phyloP scores from a whole-genome alignment of 2,888 invertebrate species.

The Pterostichus niger region DNA sequence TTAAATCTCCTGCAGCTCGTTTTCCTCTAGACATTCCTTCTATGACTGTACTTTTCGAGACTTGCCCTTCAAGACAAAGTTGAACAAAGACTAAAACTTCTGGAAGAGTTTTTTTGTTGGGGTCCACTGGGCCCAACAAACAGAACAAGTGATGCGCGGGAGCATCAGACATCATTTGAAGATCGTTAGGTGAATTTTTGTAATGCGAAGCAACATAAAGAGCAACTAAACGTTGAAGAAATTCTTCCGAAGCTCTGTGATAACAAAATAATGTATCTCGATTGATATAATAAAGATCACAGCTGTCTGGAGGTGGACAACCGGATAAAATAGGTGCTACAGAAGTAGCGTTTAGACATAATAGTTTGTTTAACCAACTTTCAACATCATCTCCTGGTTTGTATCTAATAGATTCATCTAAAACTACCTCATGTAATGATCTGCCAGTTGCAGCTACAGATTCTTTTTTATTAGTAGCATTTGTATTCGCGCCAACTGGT shows the following conservation, averaged over 20 bases:
- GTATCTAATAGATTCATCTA: constrained; percentile 98
- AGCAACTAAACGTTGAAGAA: constrained; percentile 94
- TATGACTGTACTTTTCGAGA: constrained; percentile 85
- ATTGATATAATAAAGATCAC: constrained; percentile 93
- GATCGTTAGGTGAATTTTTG: constrained; percentile 99
- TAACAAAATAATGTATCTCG: constrained; percentile 98
- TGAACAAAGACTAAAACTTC: constrained; percentile 97
- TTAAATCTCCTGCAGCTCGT: constrained; percentile 96
- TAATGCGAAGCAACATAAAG: constrained; percentile 99
- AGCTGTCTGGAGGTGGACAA: constrained; percentile 92
- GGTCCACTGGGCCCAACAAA: constrained; percentile 91
- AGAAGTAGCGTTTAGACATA: constrained; percentile 93
- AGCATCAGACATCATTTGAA: constrained; percentile 98
- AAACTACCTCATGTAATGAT: constrained; percentile 81
- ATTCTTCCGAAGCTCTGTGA: constrained; percentile 94
- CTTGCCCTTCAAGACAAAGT: constrained; percentile 87
- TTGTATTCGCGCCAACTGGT: constrained; percentile 79
- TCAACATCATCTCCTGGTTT: constrained; percentile 92
- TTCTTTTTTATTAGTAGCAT: constrained; percentile 76
- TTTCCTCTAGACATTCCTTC: constrained; percentile 92
- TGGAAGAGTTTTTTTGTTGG: constrained; percentile 86
- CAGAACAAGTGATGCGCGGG: constrained; percentile 99
- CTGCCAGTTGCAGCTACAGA: constrained; percentile 78
- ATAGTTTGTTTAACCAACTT: constrained; percentile 92
- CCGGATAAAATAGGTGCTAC: constrained; percentile 85